Evolutionary conservation across 2,113 vertebrate species (phyloP), one percentile per base, ranked within the genome.

Genomic region (Hirundichthys speculiger): DNA sequence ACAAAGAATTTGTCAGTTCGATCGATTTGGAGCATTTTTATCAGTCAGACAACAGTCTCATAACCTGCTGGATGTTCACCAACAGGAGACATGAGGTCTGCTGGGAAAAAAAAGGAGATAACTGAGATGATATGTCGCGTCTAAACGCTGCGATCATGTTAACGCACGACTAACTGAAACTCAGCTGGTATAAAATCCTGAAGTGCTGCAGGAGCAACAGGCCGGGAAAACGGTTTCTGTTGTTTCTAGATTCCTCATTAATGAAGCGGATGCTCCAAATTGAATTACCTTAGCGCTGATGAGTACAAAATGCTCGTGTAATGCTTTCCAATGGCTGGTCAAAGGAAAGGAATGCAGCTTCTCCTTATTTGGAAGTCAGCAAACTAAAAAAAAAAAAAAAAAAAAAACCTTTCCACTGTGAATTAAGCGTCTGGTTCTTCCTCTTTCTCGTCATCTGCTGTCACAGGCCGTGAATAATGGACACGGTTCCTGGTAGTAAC

Each of bases 281-380:
- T 30, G 24, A 11, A 63, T 52, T 5, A 34, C 30, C 30, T 34
- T 34, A 4, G 30, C 30, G 6, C 9, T 2, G 30, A 34, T 45
- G 48, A 72, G 21, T 52, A 49, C 25, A 47, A 14, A 48, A 39
- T 25, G 21, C 18, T 34, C 11, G n/a, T 19, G 40, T 45, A 46
- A 62, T 47, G 40, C 19, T 54, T 65, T 77, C 11, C 30, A 75
- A 61, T 21, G 42, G 39, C 14, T 20, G 30, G 30, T 73, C 75
- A 74, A 54, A 62, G 50, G 59, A 81, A 77, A 61, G 59, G 55
- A n/a, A 8, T 43, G 58, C 49, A 41, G 19, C 55, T 52, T 51
- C 42, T 47, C 78, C 76, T 75, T 75, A 80, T 78, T 71, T 73
- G 69, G 79, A 68, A 9, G 45, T 69, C 47, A 20, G 16, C 49